These are phyloP conservation scores for Melanotaenia duboulayi DNA, from an alignment of 2,113 vertebrate species.

Conservation along the genomic window DNA sequence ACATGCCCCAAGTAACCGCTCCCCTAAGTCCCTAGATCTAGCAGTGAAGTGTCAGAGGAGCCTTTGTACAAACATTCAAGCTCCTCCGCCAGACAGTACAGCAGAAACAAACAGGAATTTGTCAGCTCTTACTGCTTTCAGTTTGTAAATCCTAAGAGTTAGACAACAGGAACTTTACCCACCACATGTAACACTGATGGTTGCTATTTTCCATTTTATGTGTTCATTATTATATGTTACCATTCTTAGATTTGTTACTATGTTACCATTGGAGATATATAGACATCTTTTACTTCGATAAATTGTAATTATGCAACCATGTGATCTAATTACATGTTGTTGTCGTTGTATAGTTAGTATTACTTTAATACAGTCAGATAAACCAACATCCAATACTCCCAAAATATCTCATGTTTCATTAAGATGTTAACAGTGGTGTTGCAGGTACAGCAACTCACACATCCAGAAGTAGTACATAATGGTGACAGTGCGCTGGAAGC, in stretches of 20 bases:
- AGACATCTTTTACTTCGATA: too few species aligned
- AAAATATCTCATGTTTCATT: background rate
- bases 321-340: too few species aligned
- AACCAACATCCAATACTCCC: background rate
- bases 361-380: too few species aligned
- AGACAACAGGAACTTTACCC: background rate
- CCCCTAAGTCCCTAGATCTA: conserved; percentile 1
- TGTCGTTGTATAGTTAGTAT: too few species aligned
- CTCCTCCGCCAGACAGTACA: background rate
- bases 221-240: too few species aligned
- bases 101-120: background rate
- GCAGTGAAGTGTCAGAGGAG: conserved; percentile 32
- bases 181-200: too few species aligned
- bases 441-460: conserved; percentile 82
- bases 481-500: conserved; percentile 91
- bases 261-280: too few species aligned
- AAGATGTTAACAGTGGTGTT: too few species aligned
- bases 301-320: too few species aligned
- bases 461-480: conserved; percentile 98
- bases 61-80: conserved; percentile 38
- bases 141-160: background rate
- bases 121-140: background rate
- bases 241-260: too few species aligned
- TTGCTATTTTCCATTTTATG: too few species aligned
- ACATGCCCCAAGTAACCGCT: background rate